Base-by-base conservation (phyloP, 2,888 invertebrate species). In the Eretmocerus hayati region DNA sequence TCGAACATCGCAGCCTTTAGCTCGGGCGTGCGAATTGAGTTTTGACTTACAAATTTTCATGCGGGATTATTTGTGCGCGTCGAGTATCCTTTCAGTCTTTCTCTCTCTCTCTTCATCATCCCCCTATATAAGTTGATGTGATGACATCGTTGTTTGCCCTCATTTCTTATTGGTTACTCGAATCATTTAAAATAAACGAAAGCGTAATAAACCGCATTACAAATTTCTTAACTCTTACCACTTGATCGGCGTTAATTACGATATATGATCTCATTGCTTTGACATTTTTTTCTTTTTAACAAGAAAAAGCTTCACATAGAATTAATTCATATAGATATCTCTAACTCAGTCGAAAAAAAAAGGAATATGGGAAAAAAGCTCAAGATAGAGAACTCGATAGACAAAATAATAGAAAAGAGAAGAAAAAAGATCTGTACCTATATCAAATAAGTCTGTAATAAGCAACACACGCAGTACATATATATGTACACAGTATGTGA, bases 181-280 rank as follows among this genome's bases (percentile, higher is more conserved):
- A 52, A 48, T 45, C 52, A 45, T 42, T 48, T 46, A 41, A n/a
- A 48, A 52, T 48, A 48, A 52, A 46, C 50, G 37, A 42, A 42
- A 46, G 43, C 19, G 15, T 37, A 48, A 42, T 36, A 48, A 42
- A 48, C 42, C 36, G 22, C 50, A 26, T 38, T 41, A 41, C 44
- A 31, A 37, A 42, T 37, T 41, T 38, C 41, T 35, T n/a, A n/a
- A n/a, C n/a, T n/a, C n/a, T n/a, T n/a, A n/a, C n/a, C n/a, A n/a
- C n/a, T n/a, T n/a, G n/a, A n/a, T n/a, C n/a, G n/a, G n/a, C n/a
- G 46, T 50, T 46, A 50, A 50, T 50, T 50, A 46, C 44, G 44
- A 51, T 42, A 20, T 16, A 11, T 6, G n/a, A n/a, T n/a, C n/a
- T n/a, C n/a, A n/a, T n/a, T n/a, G n/a, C n/a, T n/a, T n/a, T n/a